These are phyloP conservation scores for Henicopernis longicauda DNA, from an alignment of 2,113 vertebrate genomes.

Conservation along the genomic window DNA sequence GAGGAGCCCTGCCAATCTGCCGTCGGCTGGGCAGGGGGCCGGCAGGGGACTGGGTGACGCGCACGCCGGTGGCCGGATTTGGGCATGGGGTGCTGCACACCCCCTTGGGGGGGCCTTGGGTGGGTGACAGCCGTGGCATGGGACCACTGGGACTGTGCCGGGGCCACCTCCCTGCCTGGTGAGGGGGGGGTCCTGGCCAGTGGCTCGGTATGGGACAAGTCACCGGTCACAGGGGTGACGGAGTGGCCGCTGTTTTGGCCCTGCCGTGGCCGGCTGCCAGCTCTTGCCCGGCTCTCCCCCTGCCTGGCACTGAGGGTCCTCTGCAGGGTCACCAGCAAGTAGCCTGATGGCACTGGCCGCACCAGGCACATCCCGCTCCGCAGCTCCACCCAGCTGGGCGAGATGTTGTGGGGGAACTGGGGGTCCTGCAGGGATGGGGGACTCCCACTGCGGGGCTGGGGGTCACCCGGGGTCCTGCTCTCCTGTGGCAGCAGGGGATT, in stretches of 20 bases:
- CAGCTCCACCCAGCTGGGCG: not conserved
- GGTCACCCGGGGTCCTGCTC: fast-evolving
- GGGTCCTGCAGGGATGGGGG: fast-evolving
- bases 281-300: not conserved
- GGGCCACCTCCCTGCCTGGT: not conserved
- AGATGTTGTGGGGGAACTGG: too few species aligned
- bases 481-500: not conserved
- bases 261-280: fast-evolving
- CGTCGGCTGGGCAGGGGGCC: fast-evolving
- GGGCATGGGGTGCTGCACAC: not conserved
- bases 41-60: fast-evolving
- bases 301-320: fast-evolving
- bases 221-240: fast-evolving
- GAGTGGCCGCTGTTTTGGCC: fast-evolving
- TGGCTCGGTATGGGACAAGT: not conserved
- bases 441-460: not conserved
- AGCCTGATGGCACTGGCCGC: not conserved
- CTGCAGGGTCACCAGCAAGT: not conserved
- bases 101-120: fast-evolving
- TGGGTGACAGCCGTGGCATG: fast-evolving
- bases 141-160: not conserved
- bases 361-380: not conserved
- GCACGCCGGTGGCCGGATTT: not conserved
- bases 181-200: fast-evolving
- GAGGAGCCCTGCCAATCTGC: not conserved